Conservation (phyloP, 2,888 invertebrate genomes). For the Aphidoletes aphidimyza region DNA sequence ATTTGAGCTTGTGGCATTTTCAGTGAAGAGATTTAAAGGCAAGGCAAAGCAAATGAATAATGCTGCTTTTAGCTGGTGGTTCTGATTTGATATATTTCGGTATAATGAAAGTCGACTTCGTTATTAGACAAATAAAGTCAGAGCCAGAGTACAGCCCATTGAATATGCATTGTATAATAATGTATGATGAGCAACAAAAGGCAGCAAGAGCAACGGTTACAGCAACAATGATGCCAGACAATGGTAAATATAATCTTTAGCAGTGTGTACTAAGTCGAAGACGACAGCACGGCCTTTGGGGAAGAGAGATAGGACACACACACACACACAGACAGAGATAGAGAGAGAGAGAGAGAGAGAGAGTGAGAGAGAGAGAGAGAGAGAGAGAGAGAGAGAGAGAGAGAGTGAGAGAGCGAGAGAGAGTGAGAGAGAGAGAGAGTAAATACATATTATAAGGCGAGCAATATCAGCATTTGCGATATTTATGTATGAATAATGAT, state of each 20-base stretch:
- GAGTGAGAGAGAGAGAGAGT: too few species aligned
- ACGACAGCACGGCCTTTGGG: background rate
- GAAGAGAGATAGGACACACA: background rate
- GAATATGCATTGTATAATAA: slow-evolving; percentile 33
- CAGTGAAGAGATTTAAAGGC: background rate
- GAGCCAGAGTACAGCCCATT: slow-evolving; percentile 12
- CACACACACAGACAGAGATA: too few species aligned
- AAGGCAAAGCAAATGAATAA: background rate
- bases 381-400: too few species aligned
- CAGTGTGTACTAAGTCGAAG: background rate
- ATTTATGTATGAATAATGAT: slow-evolving; percentile 51
- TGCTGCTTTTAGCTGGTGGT: background rate
- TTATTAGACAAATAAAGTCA: background rate
- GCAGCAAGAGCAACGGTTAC: too few species aligned
- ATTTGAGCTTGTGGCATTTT: background rate
- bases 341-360: too few species aligned
- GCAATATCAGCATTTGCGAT: slow-evolving; percentile 31
- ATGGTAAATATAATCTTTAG: background rate
- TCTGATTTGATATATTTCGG: background rate
- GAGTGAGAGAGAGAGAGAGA: too few species aligned
- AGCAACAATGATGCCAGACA: background rate
- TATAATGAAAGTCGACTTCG: too few species aligned
- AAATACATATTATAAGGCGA: background rate
- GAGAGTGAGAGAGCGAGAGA: too few species aligned
- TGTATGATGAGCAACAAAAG: slow-evolving; percentile 9